phyloP scores from a whole-genome alignment of 2,113 vertebrate genomes.

The Catharus fuscescens region DNA sequence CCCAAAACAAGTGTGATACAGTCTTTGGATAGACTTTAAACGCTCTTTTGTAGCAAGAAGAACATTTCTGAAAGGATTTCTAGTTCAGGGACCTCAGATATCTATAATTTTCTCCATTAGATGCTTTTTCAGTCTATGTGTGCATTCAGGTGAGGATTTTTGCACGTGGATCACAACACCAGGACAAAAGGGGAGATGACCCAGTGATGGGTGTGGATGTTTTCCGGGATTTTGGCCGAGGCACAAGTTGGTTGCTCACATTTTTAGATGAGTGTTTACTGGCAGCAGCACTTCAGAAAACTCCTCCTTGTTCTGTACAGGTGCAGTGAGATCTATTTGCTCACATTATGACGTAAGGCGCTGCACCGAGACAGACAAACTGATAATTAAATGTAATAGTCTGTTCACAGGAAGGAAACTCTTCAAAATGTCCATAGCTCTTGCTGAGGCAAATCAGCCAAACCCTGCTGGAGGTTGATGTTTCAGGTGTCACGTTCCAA shows the following conservation, averaged over 20 bases:
- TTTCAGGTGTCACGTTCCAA: not conserved
- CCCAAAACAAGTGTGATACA: not conserved
- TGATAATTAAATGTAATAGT: not conserved
- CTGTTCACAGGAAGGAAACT: not conserved
- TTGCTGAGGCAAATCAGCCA: not conserved
- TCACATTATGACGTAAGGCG: not conserved
- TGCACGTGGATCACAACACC: accelerated
- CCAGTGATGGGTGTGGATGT: not conserved
- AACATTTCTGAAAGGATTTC: not conserved
- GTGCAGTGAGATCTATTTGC: not conserved
- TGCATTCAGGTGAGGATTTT: not conserved
- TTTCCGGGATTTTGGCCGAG: not conserved
- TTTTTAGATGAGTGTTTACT: not conserved
- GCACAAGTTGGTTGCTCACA: too few species aligned
- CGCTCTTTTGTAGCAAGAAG: not conserved
- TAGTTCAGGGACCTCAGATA: accelerated
- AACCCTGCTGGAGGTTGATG: not conserved
- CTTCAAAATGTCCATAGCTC: accelerated
- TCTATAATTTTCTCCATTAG: not conserved
- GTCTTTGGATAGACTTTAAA: not conserved
- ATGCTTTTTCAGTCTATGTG: not conserved
- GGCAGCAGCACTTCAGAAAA: not conserved
- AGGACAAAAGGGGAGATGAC: not conserved
- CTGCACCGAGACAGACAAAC: not conserved
- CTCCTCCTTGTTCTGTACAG: not conserved